These are phyloP conservation scores for Macquaria australasica DNA, from an alignment of 2,113 vertebrate species.

Conservation along the genomic window DNA sequence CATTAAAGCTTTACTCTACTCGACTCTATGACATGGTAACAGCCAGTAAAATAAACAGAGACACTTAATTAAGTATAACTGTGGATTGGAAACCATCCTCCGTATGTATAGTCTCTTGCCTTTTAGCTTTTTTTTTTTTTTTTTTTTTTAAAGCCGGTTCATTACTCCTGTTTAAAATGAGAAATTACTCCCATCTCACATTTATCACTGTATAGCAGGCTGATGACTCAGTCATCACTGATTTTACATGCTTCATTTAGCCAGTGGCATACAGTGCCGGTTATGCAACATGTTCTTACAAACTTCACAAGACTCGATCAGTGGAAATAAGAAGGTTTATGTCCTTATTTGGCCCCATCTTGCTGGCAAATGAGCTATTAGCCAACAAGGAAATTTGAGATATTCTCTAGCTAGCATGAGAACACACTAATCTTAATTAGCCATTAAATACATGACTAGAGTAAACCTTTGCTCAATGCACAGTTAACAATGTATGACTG, in stretches of 20 bases:
- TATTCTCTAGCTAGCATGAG: not conserved
- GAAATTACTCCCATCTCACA: conserved; percentile 52
- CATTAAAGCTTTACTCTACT: no score
- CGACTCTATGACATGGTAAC: not conserved
- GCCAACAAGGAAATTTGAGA: conserved; percentile 18
- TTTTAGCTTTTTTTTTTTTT: conserved; percentile 26
- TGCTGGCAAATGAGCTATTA: conserved; percentile 17
- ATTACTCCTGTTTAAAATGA: conserved; percentile 50
- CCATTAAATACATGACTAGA: conserved; percentile 1
- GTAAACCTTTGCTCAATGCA: conserved; percentile 17
- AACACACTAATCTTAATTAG: conserved; percentile 10
- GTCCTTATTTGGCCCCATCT: conserved; percentile 51
- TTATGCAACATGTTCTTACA: conserved; percentile 43
- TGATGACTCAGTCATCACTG: conserved; percentile 55
- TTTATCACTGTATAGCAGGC: conserved; percentile 58
- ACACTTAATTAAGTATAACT: conserved; percentile 1
- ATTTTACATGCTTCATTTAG: conserved; percentile 64
- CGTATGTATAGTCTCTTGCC: not conserved
- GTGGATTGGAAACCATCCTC: not conserved
- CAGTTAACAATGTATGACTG: conserved; percentile 16
- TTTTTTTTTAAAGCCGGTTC: conserved; percentile 14
- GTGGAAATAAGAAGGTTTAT: conserved; percentile 17
- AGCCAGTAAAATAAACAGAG: not conserved
- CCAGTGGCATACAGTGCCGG: conserved; percentile 16
- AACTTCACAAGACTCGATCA: conserved; percentile 30